A percentile compares a stretch with the other conserved stretches of the same genome.
These are phyloP conservation scores for Rhinoderma darwinii DNA, from an alignment of 2,113 vertebrate genomes.

Conservation along the genomic window DNA sequence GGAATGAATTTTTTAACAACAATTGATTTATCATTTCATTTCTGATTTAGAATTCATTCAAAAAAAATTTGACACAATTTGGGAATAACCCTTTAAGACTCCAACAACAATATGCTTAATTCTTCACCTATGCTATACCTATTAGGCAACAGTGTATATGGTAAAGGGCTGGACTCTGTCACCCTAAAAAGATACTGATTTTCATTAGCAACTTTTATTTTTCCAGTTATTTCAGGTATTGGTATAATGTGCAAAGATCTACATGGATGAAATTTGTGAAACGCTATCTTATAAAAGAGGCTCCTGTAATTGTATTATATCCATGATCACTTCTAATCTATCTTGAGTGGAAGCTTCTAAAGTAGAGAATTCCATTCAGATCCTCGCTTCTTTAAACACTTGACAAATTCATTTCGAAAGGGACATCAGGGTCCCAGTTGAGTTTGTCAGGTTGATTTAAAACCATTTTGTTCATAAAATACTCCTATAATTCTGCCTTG, in stretches of 20 bases:
- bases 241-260: not conserved
- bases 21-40: no score
- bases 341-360: constrained; percentile 33
- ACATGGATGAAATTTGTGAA: not conserved
- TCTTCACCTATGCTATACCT: no score
- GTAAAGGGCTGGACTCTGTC: not conserved
- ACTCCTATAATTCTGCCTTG: constrained; percentile 53
- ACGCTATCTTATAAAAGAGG: not conserved
- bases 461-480: constrained; percentile 61
- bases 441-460: constrained; percentile 60
- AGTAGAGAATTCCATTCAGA: constrained; percentile 50
- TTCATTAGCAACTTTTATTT: not conserved
- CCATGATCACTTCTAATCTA: constrained; percentile 40
- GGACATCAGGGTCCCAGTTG: constrained; percentile 57
- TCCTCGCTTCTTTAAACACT: constrained; percentile 50
- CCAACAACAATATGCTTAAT: no score
- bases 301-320: constrained; percentile 46
- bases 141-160: no score
- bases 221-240: not conserved
- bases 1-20: no score
- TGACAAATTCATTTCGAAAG: constrained; percentile 59
- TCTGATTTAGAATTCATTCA: no score
- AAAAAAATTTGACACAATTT: no score
- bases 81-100: no score
- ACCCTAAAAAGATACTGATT: not conserved